Evolutionary conservation across 2,888 invertebrate genomes (phyloP).

Genomic region (Drosophila parthenogenetica): DNA sequence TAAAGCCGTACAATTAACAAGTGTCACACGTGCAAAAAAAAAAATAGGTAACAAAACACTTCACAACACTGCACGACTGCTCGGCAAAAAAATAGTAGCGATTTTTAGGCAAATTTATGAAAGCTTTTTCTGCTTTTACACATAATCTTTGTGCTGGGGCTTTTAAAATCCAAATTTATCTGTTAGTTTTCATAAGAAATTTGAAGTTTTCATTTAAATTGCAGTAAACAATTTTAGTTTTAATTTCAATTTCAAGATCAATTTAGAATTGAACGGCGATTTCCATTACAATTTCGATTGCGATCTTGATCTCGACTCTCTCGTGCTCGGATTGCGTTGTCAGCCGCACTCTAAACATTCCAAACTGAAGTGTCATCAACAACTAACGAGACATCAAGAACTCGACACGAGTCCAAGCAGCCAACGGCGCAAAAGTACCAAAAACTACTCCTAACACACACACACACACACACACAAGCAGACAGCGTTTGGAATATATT

Average conservation of each 20-base stretch:
- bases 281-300: not conserved
- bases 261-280: slow-evolving; percentile 3
- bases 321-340: slow-evolving; percentile 50
- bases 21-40: slow-evolving; percentile 35
- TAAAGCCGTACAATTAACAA: slow-evolving; percentile 61
- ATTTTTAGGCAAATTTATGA: not conserved
- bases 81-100: not conserved
- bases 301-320: slow-evolving; percentile 31
- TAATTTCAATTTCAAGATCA: not conserved
- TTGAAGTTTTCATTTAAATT: not conserved
- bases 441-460: slow-evolving; percentile 60
- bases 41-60: not conserved
- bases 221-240: not conserved
- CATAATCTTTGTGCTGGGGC: slow-evolving; percentile 4
- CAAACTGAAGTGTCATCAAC: slow-evolving; percentile 85
- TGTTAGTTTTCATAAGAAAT: not conserved
- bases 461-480: slow-evolving; percentile 30
- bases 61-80: not conserved
- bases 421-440: slow-evolving; percentile 78
- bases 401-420: slow-evolving; percentile 83
- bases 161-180: not conserved
- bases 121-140: not conserved
- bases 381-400: slow-evolving; percentile 85
- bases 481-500: slow-evolving; percentile 32
- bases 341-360: slow-evolving; percentile 80